These are phyloP conservation scores for Ectemnius continuus DNA, from an alignment of 2,888 invertebrate genomes.

Conservation along the genomic window DNA sequence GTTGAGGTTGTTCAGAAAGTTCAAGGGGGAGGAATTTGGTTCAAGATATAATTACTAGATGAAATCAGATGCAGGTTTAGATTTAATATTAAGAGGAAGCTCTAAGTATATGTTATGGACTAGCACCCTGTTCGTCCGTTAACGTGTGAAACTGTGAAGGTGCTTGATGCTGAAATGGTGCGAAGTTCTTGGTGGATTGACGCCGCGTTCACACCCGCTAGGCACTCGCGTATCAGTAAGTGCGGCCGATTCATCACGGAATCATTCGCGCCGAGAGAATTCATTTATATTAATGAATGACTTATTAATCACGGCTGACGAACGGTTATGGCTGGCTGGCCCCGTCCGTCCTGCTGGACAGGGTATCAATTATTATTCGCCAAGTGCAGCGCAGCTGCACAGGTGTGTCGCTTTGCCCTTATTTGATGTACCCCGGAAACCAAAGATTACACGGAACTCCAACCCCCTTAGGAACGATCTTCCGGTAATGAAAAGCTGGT, in stretches of 20 bases:
- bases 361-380: slow-evolving; percentile 67
- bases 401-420: no score
- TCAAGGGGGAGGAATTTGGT: no score
- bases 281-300: slow-evolving; percentile 73
- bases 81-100: no score
- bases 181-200: slow-evolving; percentile 64
- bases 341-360: slow-evolving; percentile 31
- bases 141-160: slow-evolving; percentile 44
- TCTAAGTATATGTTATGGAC: no score
- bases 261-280: slow-evolving; percentile 68
- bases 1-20: no score
- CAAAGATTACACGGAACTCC: no score
- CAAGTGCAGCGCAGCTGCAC: background rate
- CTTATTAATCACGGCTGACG: slow-evolving; percentile 67
- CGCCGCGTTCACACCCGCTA: slow-evolving; percentile 67
- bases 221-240: slow-evolving; percentile 66
- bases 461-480: no score
- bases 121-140: slow-evolving; percentile 29
- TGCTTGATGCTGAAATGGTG: slow-evolving; percentile 58
- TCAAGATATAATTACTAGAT: no score
- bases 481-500: no score
- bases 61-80: no score
- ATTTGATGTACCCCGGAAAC: no score
- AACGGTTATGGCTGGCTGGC: slow-evolving; percentile 46
- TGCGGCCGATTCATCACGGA: slow-evolving; percentile 69